Evolutionary conservation across 1,140 invertebrate genomes (phyloP).

Genomic region (Potamilus streckersoni): DNA sequence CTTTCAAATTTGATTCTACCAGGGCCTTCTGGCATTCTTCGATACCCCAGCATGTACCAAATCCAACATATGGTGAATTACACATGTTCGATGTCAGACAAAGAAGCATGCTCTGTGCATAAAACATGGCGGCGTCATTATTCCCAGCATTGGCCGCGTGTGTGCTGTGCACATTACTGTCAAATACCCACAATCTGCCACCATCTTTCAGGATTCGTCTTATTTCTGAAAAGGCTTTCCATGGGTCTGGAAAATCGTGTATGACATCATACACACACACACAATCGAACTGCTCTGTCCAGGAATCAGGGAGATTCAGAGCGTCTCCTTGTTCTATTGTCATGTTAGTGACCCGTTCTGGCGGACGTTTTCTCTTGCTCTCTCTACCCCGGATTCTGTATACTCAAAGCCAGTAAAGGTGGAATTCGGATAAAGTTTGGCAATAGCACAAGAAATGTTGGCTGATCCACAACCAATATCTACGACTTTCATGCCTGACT

Average conservation of each 20-base stretch:
- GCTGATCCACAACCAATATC: slow-evolving; percentile 4
- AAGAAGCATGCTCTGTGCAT: not conserved
- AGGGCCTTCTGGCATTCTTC: not conserved
- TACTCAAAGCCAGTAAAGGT: not conserved
- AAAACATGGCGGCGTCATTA: not conserved
- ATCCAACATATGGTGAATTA: not conserved
- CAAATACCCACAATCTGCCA: not conserved
- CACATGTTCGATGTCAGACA: not conserved
- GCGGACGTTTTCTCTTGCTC: not conserved
- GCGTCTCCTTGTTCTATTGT: not conserved
- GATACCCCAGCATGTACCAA: not conserved
- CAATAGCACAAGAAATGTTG: not conserved
- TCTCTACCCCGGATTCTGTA: not conserved
- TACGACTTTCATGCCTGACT: not conserved
- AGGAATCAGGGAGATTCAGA: not conserved
- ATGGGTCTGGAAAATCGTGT: slow-evolving; percentile 3
- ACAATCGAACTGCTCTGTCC: slow-evolving; percentile 1
- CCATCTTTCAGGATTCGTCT: slow-evolving; percentile 1
- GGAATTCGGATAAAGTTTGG: not conserved
- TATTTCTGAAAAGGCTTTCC: slow-evolving; percentile 1
- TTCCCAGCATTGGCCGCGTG: not conserved
- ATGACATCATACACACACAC: slow-evolving; percentile 6
- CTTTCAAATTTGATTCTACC: not conserved
- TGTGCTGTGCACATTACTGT: not conserved
- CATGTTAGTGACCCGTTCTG: not conserved